A percentile compares a stretch with the other conserved stretches of the same genome.
These are phyloP conservation scores for Odontamblyopus rebecca DNA, from an alignment of 2,797 vertebrate genomes.

Conservation along the genomic window DNA sequence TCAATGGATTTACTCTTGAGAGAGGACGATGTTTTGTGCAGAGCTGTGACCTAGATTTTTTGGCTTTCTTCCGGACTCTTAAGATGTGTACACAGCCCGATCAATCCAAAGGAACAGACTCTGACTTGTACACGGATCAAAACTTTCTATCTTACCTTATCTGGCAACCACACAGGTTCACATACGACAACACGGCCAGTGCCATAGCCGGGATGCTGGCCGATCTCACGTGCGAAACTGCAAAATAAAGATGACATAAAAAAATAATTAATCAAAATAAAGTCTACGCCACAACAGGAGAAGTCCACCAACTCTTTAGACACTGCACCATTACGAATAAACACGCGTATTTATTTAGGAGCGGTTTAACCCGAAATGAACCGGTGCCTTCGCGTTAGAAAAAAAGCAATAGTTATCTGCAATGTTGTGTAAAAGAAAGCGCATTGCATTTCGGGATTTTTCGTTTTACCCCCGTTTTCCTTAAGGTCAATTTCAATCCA, in stretches of 20 bases:
- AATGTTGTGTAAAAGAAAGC: slow-evolving; percentile 35
- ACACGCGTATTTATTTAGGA: slow-evolving; percentile 21
- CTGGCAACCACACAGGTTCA: slow-evolving; percentile 58
- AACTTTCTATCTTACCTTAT: slow-evolving; percentile 47
- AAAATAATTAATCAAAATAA: not conserved
- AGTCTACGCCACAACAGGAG: not conserved
- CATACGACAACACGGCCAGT: slow-evolving; percentile 36
- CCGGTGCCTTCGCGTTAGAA: not conserved
- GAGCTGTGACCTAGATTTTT: slow-evolving; percentile 25
- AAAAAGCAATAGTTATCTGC: slow-evolving; percentile 22
- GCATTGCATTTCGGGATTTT: slow-evolving; percentile 35
- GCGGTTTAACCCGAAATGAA: not conserved
- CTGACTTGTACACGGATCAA: slow-evolving; percentile 1
- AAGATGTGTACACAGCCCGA: slow-evolving; percentile 25
- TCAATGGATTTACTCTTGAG: slow-evolving; percentile 31
- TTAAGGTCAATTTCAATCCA: not conserved
- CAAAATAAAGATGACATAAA: slow-evolving; percentile 22
- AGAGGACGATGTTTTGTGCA: slow-evolving; percentile 42
- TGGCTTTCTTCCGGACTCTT: slow-evolving; percentile 32
- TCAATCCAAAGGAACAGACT: slow-evolving; percentile 28
- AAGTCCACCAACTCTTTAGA: slow-evolving; percentile 35
- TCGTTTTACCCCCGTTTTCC: too few relatives aligned
- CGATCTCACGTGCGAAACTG: slow-evolving; percentile 52
- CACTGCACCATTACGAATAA: slow-evolving; percentile 33
- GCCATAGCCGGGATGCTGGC: slow-evolving; percentile 36